Evolutionary conservation across 2,113 vertebrate species (phyloP).

Genomic region (Neoarius graeffei): DNA sequence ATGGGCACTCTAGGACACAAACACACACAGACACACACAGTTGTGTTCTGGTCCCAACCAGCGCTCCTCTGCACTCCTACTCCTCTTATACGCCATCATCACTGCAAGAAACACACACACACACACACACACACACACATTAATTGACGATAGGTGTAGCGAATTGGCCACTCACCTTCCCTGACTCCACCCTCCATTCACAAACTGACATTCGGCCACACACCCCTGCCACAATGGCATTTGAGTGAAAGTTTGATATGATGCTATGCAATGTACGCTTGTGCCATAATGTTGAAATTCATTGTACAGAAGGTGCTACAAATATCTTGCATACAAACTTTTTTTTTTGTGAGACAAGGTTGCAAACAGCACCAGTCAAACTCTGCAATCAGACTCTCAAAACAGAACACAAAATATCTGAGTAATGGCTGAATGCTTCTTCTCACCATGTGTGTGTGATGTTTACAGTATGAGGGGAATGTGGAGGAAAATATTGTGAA

Average conservation of each 20-base stretch:
- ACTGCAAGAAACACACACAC: no score
- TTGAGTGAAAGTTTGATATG: background rate
- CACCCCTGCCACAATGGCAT: background rate
- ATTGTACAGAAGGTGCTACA: background rate
- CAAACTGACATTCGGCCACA: no score
- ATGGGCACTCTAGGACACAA: no score
- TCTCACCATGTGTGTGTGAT: background rate
- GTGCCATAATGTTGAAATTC: background rate
- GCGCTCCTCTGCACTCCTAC: no score
- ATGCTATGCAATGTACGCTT: background rate
- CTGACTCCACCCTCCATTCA: no score
- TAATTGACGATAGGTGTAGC: no score
- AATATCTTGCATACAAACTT: background rate
- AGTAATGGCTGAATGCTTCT: background rate
- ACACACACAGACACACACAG: no score
- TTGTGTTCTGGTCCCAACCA: no score
- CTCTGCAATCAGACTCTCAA: background rate
- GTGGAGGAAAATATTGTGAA: slow-evolving; percentile 81
- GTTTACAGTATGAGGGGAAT: slow-evolving; percentile 77
- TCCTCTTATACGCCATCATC: no score
- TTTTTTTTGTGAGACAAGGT: background rate
- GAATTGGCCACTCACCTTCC: no score
- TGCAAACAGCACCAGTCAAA: background rate
- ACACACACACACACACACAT: no score
- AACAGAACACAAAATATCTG: background rate